These are phyloP conservation scores for Coccyzus lansbergi DNA, from an alignment of 2,797 vertebrate species.

Conservation along the genomic window DNA sequence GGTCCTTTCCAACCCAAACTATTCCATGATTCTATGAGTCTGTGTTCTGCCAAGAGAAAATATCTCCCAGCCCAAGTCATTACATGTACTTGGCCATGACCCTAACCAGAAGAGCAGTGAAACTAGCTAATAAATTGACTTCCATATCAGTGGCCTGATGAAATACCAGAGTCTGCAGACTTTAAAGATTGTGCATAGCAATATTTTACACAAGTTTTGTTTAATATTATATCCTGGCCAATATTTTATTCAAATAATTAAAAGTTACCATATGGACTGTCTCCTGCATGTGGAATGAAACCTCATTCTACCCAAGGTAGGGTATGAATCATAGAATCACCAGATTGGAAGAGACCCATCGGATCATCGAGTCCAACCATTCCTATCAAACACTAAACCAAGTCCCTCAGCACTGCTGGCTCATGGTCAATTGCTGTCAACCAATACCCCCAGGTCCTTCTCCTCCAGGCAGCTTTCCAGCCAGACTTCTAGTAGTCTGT, in stretches of 20 bases:
- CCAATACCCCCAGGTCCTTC: too few species aligned
- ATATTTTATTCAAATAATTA: not conserved
- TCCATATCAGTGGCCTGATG: not conserved
- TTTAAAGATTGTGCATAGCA: not conserved
- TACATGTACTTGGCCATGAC: not conserved
- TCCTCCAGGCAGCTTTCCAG: too few species aligned
- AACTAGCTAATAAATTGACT: not conserved
- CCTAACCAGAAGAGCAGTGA: not conserved
- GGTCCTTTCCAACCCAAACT: too few species aligned
- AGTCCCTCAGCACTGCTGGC: too few species aligned
- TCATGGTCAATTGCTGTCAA: too few species aligned
- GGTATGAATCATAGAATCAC: too few species aligned
- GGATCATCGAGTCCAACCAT: too few species aligned
- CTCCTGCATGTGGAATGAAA: not conserved
- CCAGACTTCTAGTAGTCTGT: too few species aligned
- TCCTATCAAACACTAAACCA: too few species aligned
- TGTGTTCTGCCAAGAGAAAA: not conserved
- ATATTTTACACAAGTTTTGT: not conserved
- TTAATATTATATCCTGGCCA: not conserved
- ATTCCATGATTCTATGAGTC: too few species aligned
- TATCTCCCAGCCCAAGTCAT: not conserved
- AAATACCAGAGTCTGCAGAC: not conserved
- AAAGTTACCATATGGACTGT: not conserved
- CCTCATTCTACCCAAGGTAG: not conserved
- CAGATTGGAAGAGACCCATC: too few species aligned